Conservation (phyloP, 2,888 invertebrate species). For the Acanthosepion lycidas region DNA sequence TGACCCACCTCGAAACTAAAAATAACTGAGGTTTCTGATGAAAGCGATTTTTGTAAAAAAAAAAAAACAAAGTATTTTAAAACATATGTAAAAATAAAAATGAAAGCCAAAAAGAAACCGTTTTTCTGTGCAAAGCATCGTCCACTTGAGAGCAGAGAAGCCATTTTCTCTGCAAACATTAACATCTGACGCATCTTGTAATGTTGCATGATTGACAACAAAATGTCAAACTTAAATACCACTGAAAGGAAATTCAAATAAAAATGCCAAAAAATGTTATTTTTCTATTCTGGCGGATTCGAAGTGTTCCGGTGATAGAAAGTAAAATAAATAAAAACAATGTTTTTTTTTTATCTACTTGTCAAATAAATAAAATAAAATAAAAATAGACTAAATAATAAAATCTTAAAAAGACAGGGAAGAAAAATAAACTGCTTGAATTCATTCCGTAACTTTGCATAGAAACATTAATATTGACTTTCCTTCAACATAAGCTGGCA, state of each 20-base stretch:
- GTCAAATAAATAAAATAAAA: neutral
- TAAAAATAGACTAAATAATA: neutral
- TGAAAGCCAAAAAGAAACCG: neutral
- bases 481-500: neutral
- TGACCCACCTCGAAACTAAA: neutral
- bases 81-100: neutral
- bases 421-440: neutral
- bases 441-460: neutral
- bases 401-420: neutral
- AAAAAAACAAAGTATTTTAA: neutral
- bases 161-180: neutral
- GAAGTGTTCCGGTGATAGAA: neutral
- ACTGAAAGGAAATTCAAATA: slow-evolving; percentile 25
- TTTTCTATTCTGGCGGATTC: neutral
- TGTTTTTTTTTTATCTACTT: neutral
- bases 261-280: slow-evolving; percentile 17
- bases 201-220: slow-evolving; percentile 13
- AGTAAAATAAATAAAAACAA: neutral
- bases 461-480: neutral
- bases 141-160: neutral
- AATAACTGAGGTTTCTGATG: neutral
- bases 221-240: slow-evolving; percentile 33
- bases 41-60: neutral
- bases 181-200: neutral
- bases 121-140: neutral